phyloP scores from a whole-genome alignment of 92 coral and sea anemone genomes.

The Phenganax subtilis region DNA sequence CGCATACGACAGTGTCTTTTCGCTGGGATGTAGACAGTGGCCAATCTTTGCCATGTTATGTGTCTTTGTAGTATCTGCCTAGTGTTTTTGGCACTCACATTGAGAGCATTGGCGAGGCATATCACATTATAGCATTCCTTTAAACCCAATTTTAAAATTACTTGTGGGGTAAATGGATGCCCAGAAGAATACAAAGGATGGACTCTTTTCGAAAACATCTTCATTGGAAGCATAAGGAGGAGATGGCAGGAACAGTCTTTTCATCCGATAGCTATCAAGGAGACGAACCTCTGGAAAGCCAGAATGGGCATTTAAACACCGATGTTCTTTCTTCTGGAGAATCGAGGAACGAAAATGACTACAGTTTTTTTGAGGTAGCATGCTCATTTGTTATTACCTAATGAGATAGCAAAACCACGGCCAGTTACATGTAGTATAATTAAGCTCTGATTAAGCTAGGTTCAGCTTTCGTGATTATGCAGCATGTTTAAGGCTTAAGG shows the following conservation, averaged over 20 bases:
- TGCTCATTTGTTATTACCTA: too few species aligned
- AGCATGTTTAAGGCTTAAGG: too few species aligned
- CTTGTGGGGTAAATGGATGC: conserved; percentile 7
- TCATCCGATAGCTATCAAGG: not conserved
- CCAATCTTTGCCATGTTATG: not conserved
- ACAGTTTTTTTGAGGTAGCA: too few species aligned
- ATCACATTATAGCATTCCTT: not conserved
- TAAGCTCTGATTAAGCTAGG: too few species aligned
- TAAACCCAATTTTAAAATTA: not conserved
- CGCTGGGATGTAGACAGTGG: too few species aligned
- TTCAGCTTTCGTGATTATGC: too few species aligned
- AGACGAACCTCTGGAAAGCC: not conserved
- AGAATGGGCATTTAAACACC: not conserved
- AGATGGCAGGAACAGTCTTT: not conserved
- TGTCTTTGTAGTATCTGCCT: conserved; percentile 1
- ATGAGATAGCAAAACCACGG: too few species aligned
- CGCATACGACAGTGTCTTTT: too few species aligned
- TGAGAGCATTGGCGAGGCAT: conserved; percentile 1
- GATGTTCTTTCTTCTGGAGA: too few species aligned
- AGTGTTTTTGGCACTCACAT: not conserved
- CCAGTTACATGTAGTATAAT: too few species aligned
- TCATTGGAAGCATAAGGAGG: not conserved
- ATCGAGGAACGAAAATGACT: too few species aligned
- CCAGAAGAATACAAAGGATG: not conserved
- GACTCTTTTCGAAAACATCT: not conserved